Evolutionary conservation across 2,113 vertebrate species (phyloP).

Genomic region (Megaceryle torquata): DNA sequence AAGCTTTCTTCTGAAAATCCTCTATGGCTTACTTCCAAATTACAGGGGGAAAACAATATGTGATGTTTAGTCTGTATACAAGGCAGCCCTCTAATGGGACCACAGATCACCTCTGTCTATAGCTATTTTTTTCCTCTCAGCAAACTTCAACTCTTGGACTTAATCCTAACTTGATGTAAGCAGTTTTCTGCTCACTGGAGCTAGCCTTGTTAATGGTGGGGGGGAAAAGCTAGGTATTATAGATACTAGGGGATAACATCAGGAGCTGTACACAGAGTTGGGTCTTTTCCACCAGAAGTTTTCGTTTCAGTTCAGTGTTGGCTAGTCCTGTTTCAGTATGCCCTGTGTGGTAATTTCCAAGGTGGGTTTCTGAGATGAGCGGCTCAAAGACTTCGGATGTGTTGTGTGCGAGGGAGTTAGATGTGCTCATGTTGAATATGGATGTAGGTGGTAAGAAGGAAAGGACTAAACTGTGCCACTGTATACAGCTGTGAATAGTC

Average conservation of each 20-base stretch:
- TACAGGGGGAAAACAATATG: not conserved
- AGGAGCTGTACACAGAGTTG: not conserved
- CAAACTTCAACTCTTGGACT: not conserved
- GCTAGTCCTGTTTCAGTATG: rapidly evolving
- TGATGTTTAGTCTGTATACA: not conserved
- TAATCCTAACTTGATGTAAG: not conserved
- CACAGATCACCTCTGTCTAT: not conserved
- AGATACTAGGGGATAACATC: not conserved
- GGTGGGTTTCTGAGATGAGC: not conserved
- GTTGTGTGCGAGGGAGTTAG: rapidly evolving
- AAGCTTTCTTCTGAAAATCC: not conserved
- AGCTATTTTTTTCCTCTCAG: not conserved
- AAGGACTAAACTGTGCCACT: not conserved
- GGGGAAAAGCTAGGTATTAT: not conserved
- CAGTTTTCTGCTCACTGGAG: not conserved
- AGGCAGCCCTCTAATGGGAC: not conserved
- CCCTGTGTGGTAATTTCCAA: too few species aligned
- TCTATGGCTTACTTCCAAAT: not conserved
- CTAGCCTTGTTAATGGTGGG: not conserved
- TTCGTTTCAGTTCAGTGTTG: not conserved
- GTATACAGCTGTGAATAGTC: not conserved
- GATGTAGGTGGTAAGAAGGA: not conserved
- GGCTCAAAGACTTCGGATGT: not conserved
- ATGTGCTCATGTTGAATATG: not conserved
- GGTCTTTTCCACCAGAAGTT: not conserved